Base-by-base conservation (phyloP, 2,113 vertebrate genomes). In the Poecile atricapillus region DNA sequence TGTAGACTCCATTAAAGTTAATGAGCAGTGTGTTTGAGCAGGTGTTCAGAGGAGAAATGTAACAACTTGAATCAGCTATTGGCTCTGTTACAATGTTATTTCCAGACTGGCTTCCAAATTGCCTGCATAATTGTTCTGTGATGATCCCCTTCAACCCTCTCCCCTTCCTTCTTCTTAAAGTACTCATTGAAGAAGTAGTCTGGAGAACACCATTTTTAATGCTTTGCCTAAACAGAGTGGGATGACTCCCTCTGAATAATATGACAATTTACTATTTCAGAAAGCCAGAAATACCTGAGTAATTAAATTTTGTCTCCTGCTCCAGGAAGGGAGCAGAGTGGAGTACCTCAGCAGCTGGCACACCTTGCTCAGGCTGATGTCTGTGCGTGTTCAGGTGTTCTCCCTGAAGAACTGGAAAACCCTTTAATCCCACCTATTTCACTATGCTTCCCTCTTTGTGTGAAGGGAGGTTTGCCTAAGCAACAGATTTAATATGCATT, bases 71-170 rank as follows among this genome's bases (percentile, higher is more conserved):
- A 83, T 91, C 73, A 62, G 53, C 49, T 91, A 14, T 90, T 95
- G 94, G 94, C 87, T 94, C 71, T 90, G 85, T 83, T 95, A 90
- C 94, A 96, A 94, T 23, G 20, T 35, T 88, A 24, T 95, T 95
- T 96, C 95, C 92, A 96, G 85, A 63, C 37, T 87, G 77, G 82
- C 64, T 97, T 97, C 92, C 94, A 95, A 95, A 81, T 83, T 83
- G 56, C 82, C 64, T 74, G 90, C 11, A 4, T 83, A 86, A 95
- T 93, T 90, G 82, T 78, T 77, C 83, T 49, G 24, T 53, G 80
- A 68, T 9, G 12, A 83, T 83, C 95, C 92, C 27, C 37, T 86
- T 88, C 81, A 91, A 67, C 44, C 11, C 10, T 63, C 50, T 88
- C 52, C 85, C 24, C n/a, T 94, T 94, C 92, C 90, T 95, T 87